Conservation (phyloP, 2,797 vertebrate genomes). For the Takifugu rubripes region DNA sequence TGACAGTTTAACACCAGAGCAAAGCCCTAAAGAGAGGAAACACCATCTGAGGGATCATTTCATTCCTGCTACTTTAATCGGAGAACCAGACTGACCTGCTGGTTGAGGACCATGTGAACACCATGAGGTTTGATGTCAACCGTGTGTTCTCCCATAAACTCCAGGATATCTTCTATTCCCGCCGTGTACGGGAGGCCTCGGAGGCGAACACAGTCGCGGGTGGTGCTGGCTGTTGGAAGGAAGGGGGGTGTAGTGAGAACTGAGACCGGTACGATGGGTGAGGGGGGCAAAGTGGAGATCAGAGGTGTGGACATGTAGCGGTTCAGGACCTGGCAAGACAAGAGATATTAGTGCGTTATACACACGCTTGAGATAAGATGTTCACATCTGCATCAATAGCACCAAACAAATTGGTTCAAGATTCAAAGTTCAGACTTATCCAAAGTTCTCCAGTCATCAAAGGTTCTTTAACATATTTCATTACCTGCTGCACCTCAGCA, state of each 20-base stretch:
- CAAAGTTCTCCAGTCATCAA: too few species aligned
- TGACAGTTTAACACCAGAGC: background rate
- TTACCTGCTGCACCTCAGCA: conserved; percentile 91
- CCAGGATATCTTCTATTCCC: conserved; percentile 92
- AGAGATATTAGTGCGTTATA: background rate
- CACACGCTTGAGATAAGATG: background rate
- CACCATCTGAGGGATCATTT: too few species aligned
- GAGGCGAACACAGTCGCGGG: conserved; percentile 88
- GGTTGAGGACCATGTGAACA: conserved; percentile 97
- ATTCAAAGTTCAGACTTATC: too few species aligned
- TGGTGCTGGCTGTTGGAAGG: conserved; percentile 77
- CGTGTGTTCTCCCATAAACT: conserved; percentile 92
- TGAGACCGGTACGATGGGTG: conserved; percentile 82
- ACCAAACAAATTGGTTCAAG: too few species aligned
- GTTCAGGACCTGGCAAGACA: conserved; percentile 83
- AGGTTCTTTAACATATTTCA: too few species aligned
- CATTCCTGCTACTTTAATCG: too few species aligned
- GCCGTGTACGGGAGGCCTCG: conserved; percentile 92
- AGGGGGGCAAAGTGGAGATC: conserved; percentile 86
- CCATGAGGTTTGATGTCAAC: conserved; percentile 93
- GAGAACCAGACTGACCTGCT: conserved; percentile 79
- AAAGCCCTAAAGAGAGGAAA: background rate
- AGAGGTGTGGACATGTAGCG: conserved; percentile 91
- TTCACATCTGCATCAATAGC: too few species aligned
- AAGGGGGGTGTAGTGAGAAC: conserved; percentile 82